Conservation (phyloP, 2,113 vertebrate genomes). For the Varanus salvator region DNA sequence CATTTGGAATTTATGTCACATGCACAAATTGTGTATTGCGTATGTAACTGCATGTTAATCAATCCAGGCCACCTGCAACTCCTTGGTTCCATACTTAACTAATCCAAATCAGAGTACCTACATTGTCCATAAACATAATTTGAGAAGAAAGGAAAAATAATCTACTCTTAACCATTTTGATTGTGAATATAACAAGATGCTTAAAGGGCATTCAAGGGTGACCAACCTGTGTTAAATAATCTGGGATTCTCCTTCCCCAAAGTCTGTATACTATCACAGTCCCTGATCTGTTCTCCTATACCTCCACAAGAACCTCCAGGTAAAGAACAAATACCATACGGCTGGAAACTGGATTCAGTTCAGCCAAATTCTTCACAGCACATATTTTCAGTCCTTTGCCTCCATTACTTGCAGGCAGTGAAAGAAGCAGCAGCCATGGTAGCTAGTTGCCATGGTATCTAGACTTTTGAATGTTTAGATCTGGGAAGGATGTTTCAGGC, state of each 20-base stretch:
- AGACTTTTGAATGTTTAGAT: background rate
- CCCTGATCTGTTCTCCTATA: background rate
- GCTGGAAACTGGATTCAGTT: background rate
- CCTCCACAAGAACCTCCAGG: background rate
- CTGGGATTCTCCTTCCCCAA: too few relatives aligned
- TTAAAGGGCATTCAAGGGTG: background rate
- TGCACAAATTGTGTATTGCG: background rate
- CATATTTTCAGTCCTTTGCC: background rate
- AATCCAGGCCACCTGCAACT: background rate
- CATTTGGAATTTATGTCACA: background rate
- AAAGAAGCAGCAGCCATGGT: background rate
- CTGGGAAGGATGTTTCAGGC: background rate
- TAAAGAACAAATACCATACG: background rate
- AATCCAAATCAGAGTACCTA: background rate
- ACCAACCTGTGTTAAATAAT: background rate
- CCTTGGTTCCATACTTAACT: background rate
- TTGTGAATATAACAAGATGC: background rate
- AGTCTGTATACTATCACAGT: background rate
- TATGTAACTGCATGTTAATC: background rate
- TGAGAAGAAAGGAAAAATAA: background rate
- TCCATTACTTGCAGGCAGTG: background rate
- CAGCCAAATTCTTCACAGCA: background rate
- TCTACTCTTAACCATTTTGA: background rate
- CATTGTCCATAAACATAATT: background rate
- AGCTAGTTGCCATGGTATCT: conserved; percentile 3